A percentile compares a stretch with the other conserved stretches of the same genome.
Evolutionary conservation across 2,113 vertebrate genomes (phyloP).

Genomic region (Seriola dumerili): DNA sequence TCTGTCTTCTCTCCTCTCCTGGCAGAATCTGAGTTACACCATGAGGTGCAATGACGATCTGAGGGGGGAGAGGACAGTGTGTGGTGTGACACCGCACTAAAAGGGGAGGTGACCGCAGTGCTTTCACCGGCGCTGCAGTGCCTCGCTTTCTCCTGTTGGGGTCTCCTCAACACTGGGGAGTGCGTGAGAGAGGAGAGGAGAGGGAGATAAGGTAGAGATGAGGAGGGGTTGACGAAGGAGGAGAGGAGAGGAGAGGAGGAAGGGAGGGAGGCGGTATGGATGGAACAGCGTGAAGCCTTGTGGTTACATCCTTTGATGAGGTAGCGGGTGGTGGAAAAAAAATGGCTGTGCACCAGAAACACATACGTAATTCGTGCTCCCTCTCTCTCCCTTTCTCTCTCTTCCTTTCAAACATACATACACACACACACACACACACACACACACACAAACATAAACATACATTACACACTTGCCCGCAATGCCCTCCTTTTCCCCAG

Average conservation of each 20-base stretch:
- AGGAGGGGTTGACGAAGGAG: conserved; percentile 14
- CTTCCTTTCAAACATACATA: not conserved
- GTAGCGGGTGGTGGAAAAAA: conserved; percentile 61
- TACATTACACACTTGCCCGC: conserved; percentile 49
- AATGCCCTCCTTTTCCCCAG: conserved; percentile 41
- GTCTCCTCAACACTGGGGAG: conserved; percentile 76
- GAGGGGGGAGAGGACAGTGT: conserved; percentile 23
- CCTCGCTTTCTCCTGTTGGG: conserved; percentile 71
- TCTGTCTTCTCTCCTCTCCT: conserved; percentile 5
- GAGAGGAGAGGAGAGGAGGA: conserved; percentile 24
- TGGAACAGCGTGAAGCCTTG: conserved; percentile 79
- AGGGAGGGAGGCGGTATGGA: conserved; percentile 60
- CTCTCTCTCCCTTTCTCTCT: conserved; percentile 4
- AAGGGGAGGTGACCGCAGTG: conserved; percentile 83
- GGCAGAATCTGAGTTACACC: conserved; percentile 26
- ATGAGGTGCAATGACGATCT: conserved; percentile 54
- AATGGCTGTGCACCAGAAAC: conserved; percentile 62
- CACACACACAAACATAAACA: conserved; percentile 38
- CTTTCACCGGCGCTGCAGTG: conserved; percentile 74
- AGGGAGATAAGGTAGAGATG: conserved; percentile 13
- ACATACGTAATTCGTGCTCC: conserved; percentile 60
- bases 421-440: conserved; percentile 15
- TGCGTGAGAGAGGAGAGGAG: conserved; percentile 22
- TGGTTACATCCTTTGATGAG: conserved; percentile 84
- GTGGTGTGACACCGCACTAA: conserved; percentile 82